Evolutionary conservation across 2,888 invertebrate genomes (phyloP).

Genomic region (Antheraea yamamai): DNA sequence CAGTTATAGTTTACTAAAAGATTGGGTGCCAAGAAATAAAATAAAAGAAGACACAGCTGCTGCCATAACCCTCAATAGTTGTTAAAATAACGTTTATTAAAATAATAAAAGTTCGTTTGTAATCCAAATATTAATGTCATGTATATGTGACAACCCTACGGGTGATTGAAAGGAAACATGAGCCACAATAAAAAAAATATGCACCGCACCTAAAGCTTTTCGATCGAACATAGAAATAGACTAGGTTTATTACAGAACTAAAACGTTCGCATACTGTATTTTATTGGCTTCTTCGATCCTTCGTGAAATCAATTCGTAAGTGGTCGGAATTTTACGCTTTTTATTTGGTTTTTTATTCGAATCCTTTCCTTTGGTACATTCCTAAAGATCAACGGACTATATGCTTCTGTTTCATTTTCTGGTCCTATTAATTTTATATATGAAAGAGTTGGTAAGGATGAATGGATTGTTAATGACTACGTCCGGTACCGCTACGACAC

Average conservation of each 20-base stretch:
- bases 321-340: slow-evolving; percentile 13
- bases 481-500: no score
- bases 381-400: background rate
- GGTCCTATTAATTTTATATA: no score
- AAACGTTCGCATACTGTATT: background rate
- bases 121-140: background rate
- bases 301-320: slow-evolving; percentile 19
- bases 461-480: no score
- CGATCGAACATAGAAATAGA: background rate
- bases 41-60: no score
- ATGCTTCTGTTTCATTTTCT: background rate
- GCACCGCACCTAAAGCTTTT: background rate
- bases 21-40: no score
- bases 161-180: background rate
- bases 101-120: no score
- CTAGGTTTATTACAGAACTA: background rate
- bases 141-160: background rate
- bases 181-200: slow-evolving; percentile 1
- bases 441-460: no score
- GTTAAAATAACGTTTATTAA: no score
- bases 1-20: no score
- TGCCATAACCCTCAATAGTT: no score
- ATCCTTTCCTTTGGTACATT: background rate
- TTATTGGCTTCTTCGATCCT: slow-evolving; percentile 12
- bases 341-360: slow-evolving; percentile 4